Conservation (phyloP, 2,888 invertebrate species). For the Eupithecia centaureata region DNA sequence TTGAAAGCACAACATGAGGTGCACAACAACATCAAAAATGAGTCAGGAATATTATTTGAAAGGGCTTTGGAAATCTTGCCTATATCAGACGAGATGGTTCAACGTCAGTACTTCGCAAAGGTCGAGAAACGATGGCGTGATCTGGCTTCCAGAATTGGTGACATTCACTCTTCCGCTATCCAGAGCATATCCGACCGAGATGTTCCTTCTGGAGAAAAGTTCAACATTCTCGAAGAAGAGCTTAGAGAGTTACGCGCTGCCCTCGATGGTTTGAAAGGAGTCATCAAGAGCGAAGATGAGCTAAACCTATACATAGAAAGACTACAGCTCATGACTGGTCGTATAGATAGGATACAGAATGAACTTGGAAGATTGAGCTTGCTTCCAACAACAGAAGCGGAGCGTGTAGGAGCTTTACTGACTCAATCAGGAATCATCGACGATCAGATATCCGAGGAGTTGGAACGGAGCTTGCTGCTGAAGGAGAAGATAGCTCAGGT, state of each 20-base stretch:
- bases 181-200: constrained; percentile 89
- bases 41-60: constrained; percentile 89
- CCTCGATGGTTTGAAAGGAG: constrained; percentile 89
- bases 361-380: constrained; percentile 90
- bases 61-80: constrained; percentile 91
- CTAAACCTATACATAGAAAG: constrained; percentile 91
- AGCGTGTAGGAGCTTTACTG: constrained; percentile 89
- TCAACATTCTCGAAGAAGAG: constrained; percentile 90
- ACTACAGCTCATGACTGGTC: constrained; percentile 89
- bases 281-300: constrained; percentile 93
- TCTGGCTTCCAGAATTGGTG: constrained; percentile 85
- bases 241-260: constrained; percentile 88
- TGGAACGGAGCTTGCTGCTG: constrained; percentile 89
- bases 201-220: constrained; percentile 89
- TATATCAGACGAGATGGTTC: constrained; percentile 92
- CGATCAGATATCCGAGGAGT: constrained; percentile 89
- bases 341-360: constrained; percentile 91
- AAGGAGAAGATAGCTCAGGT: constrained; percentile 89
- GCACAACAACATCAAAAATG: constrained; percentile 89
- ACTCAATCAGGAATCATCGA: constrained; percentile 88
- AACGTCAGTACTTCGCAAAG: constrained; percentile 90
- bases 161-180: constrained; percentile 87
- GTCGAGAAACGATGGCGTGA: constrained; percentile 90
- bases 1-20: constrained; percentile 94
- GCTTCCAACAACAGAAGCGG: constrained; percentile 89